These are phyloP conservation scores for Crypturellus tataupa DNA, from an alignment of 2,797 vertebrate species.

Conservation along the genomic window DNA sequence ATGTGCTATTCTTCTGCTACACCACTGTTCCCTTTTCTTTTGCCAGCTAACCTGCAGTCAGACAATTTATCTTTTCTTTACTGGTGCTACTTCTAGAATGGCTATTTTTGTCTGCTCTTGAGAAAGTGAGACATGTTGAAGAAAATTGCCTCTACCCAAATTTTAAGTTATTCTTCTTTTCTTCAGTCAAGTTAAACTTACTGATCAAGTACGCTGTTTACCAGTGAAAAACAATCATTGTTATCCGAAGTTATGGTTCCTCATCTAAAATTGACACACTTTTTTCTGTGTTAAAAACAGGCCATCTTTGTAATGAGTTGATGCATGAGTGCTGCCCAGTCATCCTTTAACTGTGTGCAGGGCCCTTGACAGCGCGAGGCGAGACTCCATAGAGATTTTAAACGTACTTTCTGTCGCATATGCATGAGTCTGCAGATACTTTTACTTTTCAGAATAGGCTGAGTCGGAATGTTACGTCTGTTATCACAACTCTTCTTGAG, in stretches of 20 bases:
- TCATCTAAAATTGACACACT: not conserved
- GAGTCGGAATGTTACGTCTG: accelerated
- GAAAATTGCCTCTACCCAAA: conserved; percentile 11
- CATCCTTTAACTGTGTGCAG: not conserved
- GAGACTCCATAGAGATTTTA: not conserved
- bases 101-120: not conserved
- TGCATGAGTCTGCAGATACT: not conserved
- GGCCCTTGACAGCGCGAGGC: not conserved
- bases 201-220: conserved; percentile 15
- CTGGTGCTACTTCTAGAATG: not conserved
- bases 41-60: not conserved
- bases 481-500: not conserved
- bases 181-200: conserved; percentile 20
- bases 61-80: not conserved
- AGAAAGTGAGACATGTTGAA: not conserved
- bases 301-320: not conserved
- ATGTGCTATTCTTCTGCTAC: not conserved
- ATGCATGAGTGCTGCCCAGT: not conserved
- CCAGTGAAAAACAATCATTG: not conserved
- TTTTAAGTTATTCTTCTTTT: not conserved
- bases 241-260: not conserved
- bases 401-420: not conserved
- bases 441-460: not conserved
- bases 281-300: not conserved
- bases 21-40: not conserved